Evolutionary conservation across 2,888 invertebrate genomes (phyloP).

Genomic region (Perdita meconis): DNA sequence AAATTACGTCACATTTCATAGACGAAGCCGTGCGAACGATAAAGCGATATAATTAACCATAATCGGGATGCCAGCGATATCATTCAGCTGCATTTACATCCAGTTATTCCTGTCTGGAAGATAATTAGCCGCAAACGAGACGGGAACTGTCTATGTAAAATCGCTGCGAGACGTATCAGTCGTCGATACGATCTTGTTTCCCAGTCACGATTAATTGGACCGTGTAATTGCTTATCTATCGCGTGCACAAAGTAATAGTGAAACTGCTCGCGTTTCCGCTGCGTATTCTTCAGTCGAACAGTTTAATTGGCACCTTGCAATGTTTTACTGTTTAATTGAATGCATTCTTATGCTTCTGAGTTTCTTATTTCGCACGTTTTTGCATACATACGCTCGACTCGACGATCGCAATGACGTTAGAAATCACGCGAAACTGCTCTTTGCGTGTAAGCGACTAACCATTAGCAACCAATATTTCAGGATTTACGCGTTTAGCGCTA

Average conservation of each 20-base stretch:
- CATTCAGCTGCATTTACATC: slow-evolving; percentile 50
- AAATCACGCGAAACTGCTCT: too few species aligned
- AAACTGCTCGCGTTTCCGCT: too few species aligned
- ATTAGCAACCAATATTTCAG: not conserved
- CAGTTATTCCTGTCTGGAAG: slow-evolving; percentile 31
- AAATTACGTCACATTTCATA: slow-evolving; percentile 27
- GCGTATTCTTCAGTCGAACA: too few species aligned
- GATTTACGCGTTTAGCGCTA: not conserved
- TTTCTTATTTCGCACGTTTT: too few species aligned
- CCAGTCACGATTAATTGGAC: slow-evolving; percentile 45
- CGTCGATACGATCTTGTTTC: slow-evolving; percentile 33
- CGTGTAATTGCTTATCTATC: slow-evolving; percentile 49
- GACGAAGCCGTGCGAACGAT: slow-evolving; percentile 13
- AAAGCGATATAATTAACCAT: slow-evolving; percentile 46
- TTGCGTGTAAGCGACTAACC: too few species aligned
- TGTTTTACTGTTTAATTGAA: too few species aligned
- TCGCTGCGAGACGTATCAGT: slow-evolving; percentile 32
- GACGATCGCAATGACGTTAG: too few species aligned
- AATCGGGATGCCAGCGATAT: slow-evolving; percentile 41
- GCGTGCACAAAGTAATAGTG: slow-evolving; percentile 25
- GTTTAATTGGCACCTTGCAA: too few species aligned
- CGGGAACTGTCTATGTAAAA: slow-evolving; percentile 41
- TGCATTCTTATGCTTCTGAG: too few species aligned
- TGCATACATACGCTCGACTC: too few species aligned
- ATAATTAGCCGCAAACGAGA: slow-evolving; percentile 57